Percentiles rank a stretch among this genome's conserved stretches.
Conservation (phyloP, 2,888 invertebrate genomes). For the Globia sparganii region DNA sequence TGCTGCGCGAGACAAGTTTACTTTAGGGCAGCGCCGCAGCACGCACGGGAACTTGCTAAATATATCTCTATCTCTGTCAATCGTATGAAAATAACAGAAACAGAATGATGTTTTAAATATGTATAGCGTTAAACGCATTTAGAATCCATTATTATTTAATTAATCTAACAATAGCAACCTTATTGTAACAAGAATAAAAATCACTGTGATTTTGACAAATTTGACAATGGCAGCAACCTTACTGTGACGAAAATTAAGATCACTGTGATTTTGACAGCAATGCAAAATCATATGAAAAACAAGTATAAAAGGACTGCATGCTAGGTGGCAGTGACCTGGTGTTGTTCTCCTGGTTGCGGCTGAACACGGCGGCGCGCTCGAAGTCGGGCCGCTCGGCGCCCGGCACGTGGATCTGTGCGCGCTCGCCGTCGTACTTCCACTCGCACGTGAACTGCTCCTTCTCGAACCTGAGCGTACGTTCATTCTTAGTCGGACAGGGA, state of each 20-base stretch:
- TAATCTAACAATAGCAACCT: neutral
- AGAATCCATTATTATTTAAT: too few species aligned
- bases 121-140: too few species aligned
- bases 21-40: too few species aligned
- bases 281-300: neutral
- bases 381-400: slow-evolving; percentile 90
- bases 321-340: slow-evolving; percentile 71
- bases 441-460: slow-evolving; percentile 98
- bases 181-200: neutral
- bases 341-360: slow-evolving; percentile 95
- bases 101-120: too few species aligned
- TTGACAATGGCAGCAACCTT: neutral
- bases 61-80: too few species aligned
- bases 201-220: neutral
- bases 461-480: slow-evolving; percentile 90
- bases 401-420: slow-evolving; percentile 95
- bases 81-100: too few species aligned
- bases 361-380: slow-evolving; percentile 94
- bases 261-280: neutral
- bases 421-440: slow-evolving; percentile 99
- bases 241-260: neutral
- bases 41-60: too few species aligned
- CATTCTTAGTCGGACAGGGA: too few species aligned
- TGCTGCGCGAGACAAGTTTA: too few species aligned
- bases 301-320: neutral